A percentile compares a stretch with the other conserved stretches of the same genome.
These are phyloP conservation scores for Homarus gammarus DNA, from an alignment of 2,888 invertebrate genomes.

Conservation along the genomic window DNA sequence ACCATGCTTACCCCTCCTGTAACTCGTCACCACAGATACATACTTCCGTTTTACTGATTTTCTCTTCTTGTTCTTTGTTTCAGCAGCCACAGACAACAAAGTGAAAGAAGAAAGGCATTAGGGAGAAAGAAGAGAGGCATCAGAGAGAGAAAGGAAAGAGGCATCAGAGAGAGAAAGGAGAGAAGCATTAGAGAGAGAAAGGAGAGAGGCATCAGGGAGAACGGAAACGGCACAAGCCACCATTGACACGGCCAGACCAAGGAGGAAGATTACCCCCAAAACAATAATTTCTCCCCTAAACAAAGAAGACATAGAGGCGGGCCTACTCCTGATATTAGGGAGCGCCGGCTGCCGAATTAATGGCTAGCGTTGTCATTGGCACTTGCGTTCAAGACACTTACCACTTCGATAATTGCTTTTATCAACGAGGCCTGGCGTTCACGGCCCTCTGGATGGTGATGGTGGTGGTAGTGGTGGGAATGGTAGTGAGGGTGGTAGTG, in stretches of 20 bases:
- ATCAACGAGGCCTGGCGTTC: conserved; percentile 45
- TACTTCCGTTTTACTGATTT: no score
- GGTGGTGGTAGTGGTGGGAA: not conserved
- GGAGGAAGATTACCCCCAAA: not conserved
- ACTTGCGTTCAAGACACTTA: conserved; percentile 52
- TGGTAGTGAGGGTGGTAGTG: not conserved
- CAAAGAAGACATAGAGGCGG: conserved; percentile 27
- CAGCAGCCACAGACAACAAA: no score
- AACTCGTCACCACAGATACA: no score
- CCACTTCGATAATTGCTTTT: conserved; percentile 63
- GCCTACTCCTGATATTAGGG: conserved; percentile 21
- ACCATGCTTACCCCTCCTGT: no score
- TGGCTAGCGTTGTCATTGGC: conserved; percentile 49
- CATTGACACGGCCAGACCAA: no score
- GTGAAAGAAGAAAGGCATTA: no score
- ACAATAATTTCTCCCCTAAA: conserved; percentile 27
- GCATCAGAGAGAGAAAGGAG: no score
- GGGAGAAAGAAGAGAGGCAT: no score
- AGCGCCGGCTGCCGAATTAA: conserved; percentile 40
- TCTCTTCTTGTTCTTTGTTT: no score
- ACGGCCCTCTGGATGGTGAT: not conserved
- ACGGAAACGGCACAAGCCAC: no score
- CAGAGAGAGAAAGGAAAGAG: no score
- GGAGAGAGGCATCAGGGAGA: not conserved
- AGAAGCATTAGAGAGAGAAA: no score